Evolutionary conservation across 2,113 vertebrate species (phyloP).

Genomic region (Neodon shergylaensis): DNA sequence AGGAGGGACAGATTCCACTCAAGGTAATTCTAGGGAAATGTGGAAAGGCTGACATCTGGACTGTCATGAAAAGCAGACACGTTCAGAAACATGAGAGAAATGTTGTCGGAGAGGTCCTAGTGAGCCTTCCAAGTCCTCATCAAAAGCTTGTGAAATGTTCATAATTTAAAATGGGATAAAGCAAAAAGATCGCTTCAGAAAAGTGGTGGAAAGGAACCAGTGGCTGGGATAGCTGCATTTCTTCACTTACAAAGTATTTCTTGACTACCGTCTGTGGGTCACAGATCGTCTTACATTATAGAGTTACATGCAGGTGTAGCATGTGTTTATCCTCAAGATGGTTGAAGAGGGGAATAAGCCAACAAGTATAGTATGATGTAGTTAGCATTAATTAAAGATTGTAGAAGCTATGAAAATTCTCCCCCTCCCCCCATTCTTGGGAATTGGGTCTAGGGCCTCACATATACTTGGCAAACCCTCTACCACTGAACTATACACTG

Average conservation of each 20-base stretch:
- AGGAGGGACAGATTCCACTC: constrained; percentile 60
- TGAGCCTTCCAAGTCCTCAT: constrained; percentile 72
- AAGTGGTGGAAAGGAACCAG: neutral
- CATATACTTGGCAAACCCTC: neutral
- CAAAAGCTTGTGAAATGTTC: constrained; percentile 66
- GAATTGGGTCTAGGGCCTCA: neutral
- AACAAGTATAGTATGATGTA: neutral
- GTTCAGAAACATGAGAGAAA: constrained; percentile 72
- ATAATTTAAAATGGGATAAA: constrained; percentile 70
- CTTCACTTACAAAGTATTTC: constrained; percentile 32
- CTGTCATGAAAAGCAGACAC: constrained; percentile 74
- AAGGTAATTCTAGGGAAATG: constrained; percentile 75
- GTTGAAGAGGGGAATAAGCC: constrained; percentile 5
- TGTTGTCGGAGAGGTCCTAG: constrained; percentile 67
- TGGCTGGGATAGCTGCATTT: constrained; percentile 21
- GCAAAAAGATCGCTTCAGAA: constrained; percentile 52
- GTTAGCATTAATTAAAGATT: neutral
- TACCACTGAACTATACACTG: neutral
- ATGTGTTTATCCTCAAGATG: neutral
- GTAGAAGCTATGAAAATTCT: neutral
- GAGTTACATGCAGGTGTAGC: neutral
- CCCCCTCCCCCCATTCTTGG: neutral
- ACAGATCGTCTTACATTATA: neutral
- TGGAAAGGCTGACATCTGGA: constrained; percentile 75
- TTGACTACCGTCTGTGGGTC: constrained; percentile 17